Base-by-base conservation (phyloP, 2,113 vertebrate species). In the Semnornis frantzii region DNA sequence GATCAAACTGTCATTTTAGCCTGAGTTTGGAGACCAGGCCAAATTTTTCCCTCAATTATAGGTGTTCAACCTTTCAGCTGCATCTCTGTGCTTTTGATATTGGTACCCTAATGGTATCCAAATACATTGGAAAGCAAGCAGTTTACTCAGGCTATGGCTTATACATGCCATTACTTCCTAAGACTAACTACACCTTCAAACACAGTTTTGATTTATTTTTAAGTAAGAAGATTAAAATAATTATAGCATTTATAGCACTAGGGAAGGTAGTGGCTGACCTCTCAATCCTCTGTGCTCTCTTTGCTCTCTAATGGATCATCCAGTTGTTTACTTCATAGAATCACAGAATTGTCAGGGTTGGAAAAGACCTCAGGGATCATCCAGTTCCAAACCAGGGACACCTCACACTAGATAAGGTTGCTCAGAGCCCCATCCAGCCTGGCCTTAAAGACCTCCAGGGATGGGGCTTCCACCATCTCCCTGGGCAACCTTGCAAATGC, bases 1-100 rank as follows among this genome's bases (percentile, higher is more conserved):
- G 19, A 34, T 82, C 37, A 79, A 87, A 58, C 63, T 93, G 57
- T 82, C 24, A 73, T 90, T 95, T 92, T 72, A 93, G 30, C 34
- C 74, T 86, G 70, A 83, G 86, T 80, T 86, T 88, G 83, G 89
- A 72, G 57, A 91, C 8, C 21, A 85, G 82, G 82, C 87, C 87
- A 88, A 46, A 81, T 78, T 69, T 91, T 21, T 8, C 60, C 78
- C 58, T 91, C 76, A 75, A 24, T 95, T 97, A 74, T 78, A 89
- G 62, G 85, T 87, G 28, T 82, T 87, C 54, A 91, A 2, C 78
- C 58, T 83, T 85, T 84, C 62, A 87, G 75, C 69, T 85, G 37
- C 20, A 33, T 73, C 18, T 19, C 71, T 76, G 25, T 58, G 68
- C 62, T 93, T 88, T 84, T 91, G 31, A 63, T 92, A 88, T 86